Percentiles rank a stretch among this genome's conserved stretches.
These are phyloP conservation scores for Ladona fulva DNA, from an alignment of 1,140 invertebrate species.

Conservation along the genomic window DNA sequence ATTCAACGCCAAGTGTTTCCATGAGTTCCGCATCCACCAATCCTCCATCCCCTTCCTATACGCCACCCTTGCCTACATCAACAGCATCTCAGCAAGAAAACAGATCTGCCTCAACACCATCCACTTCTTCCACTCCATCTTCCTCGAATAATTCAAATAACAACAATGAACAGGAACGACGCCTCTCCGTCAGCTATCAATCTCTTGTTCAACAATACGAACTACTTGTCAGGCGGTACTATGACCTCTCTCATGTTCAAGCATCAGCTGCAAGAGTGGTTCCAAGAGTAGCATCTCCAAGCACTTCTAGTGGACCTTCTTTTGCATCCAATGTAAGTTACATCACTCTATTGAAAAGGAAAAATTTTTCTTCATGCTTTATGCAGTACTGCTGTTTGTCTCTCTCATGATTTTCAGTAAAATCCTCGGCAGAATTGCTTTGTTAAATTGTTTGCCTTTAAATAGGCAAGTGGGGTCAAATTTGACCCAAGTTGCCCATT, in stretches of 20 bases:
- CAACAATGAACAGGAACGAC: conserved; percentile 34
- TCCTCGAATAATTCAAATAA: too few relatives aligned
- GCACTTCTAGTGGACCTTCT: too few relatives aligned
- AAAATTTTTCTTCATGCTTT: too few relatives aligned
- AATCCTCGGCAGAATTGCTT: too few relatives aligned
- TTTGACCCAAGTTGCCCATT: too few relatives aligned
- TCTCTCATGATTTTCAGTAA: too few relatives aligned
- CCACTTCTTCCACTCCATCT: not conserved
- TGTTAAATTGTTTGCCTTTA: too few relatives aligned
- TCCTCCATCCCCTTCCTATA: not conserved
- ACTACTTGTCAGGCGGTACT: conserved; percentile 40
- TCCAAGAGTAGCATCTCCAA: conserved; percentile 2
- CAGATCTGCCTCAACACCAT: not conserved
- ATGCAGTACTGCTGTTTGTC: too few relatives aligned
- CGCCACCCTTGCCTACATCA: not conserved
- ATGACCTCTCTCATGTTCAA: conserved; percentile 38
- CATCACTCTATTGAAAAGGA: too few relatives aligned
- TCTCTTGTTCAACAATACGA: conserved; percentile 43
- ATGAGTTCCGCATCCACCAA: not conserved
- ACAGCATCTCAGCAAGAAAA: not conserved
- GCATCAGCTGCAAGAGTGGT: conserved; percentile 29
- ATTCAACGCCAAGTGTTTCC: not conserved
- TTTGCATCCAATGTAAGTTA: conserved; percentile 29
- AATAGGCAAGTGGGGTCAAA: too few relatives aligned
- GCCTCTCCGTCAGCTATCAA: conserved; percentile 37